phyloP scores from a whole-genome alignment of 2,797 vertebrate genomes.

The Sebastes kiyomatsui region DNA sequence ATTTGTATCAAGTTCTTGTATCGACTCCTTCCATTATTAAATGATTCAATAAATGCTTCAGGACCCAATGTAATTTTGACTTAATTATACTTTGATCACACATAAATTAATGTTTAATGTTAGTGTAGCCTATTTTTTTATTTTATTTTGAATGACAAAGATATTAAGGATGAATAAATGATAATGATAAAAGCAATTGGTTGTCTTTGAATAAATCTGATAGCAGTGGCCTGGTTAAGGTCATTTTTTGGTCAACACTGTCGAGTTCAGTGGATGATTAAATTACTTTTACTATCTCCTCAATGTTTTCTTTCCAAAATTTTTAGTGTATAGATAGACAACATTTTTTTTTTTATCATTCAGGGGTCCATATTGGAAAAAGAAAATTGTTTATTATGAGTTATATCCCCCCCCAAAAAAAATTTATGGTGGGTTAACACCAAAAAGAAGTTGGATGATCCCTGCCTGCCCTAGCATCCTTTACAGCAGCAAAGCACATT shows the following conservation, averaged over 20 bases:
- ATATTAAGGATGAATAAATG: not conserved
- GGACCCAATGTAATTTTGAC: not conserved
- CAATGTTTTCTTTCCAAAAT: not conserved
- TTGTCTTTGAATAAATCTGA: not conserved
- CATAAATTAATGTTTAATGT: too few relatives aligned
- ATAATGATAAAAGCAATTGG: too few relatives aligned
- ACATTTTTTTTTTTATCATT: not conserved
- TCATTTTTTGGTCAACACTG: not conserved
- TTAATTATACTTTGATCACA: not conserved
- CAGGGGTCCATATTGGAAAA: not conserved
- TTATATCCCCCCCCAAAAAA: not conserved
- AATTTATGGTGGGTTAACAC: not conserved
- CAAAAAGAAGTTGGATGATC: not conserved
- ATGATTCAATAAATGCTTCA: not conserved
- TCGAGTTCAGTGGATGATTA: not conserved
- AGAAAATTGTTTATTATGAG: not conserved
- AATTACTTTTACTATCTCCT: not conserved
- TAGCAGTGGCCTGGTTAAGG: too few relatives aligned
- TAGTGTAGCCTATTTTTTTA: too few relatives aligned
- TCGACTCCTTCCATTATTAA: not conserved
- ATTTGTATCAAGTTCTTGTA: not conserved
- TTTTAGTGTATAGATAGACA: too few relatives aligned
- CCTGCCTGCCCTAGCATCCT: not conserved
- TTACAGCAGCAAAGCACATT: conserved; percentile 32
- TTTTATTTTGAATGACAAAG: not conserved